Evolutionary conservation across 2,113 vertebrate species (phyloP).

Genomic region (Cinclus mexicanus): DNA sequence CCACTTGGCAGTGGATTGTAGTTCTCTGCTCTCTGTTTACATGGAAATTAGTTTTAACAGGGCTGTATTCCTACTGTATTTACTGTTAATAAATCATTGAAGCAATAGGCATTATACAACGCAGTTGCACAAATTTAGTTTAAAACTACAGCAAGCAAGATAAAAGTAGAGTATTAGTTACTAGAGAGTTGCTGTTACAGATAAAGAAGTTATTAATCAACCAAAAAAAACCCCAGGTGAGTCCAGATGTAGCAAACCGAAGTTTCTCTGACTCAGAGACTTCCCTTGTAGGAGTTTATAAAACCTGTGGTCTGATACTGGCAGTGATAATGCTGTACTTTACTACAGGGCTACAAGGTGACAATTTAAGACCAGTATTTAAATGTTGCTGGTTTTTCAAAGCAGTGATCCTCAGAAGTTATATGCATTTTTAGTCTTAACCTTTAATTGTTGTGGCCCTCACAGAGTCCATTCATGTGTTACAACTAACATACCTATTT

Average conservation of each 20-base stretch:
- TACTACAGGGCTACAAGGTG: neutral
- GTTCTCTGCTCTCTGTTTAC: neutral
- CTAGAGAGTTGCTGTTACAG: neutral
- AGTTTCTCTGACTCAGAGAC: neutral
- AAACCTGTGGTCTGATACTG: neutral
- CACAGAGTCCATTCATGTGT: neutral
- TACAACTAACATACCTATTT: neutral
- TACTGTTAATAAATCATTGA: neutral
- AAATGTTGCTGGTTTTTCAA: neutral
- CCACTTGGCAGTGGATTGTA: neutral
- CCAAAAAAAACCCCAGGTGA: neutral
- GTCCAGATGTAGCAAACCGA: neutral
- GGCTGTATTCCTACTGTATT: neutral
- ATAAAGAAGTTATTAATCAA: neutral
- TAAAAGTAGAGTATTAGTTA: neutral
- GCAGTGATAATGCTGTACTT: neutral
- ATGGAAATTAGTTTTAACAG: neutral
- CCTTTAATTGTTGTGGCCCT: neutral
- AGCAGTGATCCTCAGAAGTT: neutral
- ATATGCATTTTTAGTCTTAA: neutral
- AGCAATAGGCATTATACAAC: neutral
- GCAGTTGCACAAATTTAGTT: neutral
- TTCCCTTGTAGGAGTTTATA: neutral
- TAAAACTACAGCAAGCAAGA: neutral
- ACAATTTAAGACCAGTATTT: neutral